Conservation (phyloP, 2,797 vertebrate genomes). For the Phoxinus dragarum region DNA sequence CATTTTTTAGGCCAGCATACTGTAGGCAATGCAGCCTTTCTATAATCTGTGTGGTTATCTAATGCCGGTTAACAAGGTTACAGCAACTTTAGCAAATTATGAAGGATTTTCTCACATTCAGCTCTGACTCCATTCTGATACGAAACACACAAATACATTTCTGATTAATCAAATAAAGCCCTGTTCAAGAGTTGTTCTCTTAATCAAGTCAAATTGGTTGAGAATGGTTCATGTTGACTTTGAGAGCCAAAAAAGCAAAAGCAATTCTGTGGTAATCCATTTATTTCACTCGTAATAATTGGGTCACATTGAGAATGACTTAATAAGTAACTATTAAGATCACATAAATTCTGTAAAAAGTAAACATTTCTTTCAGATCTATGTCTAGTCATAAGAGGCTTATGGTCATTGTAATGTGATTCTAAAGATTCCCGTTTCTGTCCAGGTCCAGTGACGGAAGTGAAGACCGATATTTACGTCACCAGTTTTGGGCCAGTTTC, state of each 20-base stretch:
- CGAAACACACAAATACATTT: not conserved
- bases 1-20: not conserved
- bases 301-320: not conserved
- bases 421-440: not conserved
- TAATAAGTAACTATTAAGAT: not conserved
- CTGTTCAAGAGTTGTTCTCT: not conserved
- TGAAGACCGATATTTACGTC: slow-evolving; percentile 99
- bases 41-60: not conserved
- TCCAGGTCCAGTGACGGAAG: slow-evolving; percentile 95
- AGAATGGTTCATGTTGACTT: not conserved
- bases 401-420: not conserved
- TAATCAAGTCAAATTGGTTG: not conserved
- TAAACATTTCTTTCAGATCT: not conserved
- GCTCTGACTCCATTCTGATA: not conserved
- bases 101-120: not conserved
- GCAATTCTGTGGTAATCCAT: not conserved
- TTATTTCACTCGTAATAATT: not conserved
- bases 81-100: not conserved
- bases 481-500: slow-evolving; percentile 99
- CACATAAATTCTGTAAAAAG: not conserved
- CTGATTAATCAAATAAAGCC: not conserved
- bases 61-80: not conserved
- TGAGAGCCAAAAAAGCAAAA: not conserved
- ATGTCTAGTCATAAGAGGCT: not conserved
- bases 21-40: not conserved